phyloP scores from a whole-genome alignment of 2,888 invertebrate species.

The Eupithecia dodoneata region DNA sequence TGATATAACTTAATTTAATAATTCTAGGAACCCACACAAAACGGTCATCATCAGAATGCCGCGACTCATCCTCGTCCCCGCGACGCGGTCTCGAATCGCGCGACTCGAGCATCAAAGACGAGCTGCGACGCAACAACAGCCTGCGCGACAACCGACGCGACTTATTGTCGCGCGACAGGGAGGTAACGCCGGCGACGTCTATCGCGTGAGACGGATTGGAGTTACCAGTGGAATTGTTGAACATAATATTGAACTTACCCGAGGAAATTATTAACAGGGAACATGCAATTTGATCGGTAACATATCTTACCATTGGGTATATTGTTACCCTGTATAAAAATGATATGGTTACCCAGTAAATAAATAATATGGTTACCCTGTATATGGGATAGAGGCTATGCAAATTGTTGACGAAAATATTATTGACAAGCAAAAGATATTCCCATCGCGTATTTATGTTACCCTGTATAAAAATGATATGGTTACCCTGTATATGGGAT shows the following conservation, averaged over 20 bases:
- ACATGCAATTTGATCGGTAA: background rate
- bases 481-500: background rate
- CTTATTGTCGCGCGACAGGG: conserved; percentile 53
- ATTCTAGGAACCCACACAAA: conserved; percentile 76
- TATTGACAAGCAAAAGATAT: background rate
- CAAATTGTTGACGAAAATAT: background rate
- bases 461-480: background rate
- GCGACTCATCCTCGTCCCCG: conserved; percentile 70
- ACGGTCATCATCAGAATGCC: conserved; percentile 79
- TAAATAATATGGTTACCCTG: background rate
- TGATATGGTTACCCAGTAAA: background rate
- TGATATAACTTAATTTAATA: background rate
- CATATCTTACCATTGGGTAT: background rate
- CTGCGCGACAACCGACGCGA: conserved; percentile 70
- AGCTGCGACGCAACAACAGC: conserved; percentile 74
- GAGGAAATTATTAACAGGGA: background rate
- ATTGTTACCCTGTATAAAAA: background rate
- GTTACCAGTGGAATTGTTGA: background rate
- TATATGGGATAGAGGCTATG: background rate
- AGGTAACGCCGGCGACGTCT: conserved; percentile 64
- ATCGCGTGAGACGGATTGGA: conserved; percentile 64
- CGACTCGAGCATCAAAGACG: conserved; percentile 69
- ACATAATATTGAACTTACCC: background rate
- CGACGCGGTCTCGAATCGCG: conserved; percentile 71
- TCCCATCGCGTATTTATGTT: background rate